Conservation (phyloP, 2,113 vertebrate genomes). For the Phasianus colchicus region DNA sequence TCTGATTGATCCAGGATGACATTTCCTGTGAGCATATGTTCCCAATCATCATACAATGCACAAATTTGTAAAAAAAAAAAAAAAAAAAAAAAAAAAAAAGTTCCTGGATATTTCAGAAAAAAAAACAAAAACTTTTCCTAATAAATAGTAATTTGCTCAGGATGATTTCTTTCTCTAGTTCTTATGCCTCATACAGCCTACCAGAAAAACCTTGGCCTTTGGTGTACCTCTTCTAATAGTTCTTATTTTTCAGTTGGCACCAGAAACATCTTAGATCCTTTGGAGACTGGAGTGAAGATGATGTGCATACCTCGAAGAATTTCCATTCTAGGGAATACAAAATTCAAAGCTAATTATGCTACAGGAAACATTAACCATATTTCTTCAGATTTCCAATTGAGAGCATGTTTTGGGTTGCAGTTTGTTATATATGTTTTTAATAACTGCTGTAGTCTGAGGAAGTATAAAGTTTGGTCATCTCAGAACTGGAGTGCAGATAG, state of each 20-base stretch:
- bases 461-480: background rate
- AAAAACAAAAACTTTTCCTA: background rate
- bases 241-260: background rate
- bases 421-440: background rate
- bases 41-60: conserved; percentile 58
- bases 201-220: background rate
- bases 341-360: background rate
- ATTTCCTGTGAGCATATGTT: conserved; percentile 57
- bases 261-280: background rate
- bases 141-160: conserved; percentile 5
- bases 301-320: background rate
- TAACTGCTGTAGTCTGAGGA: background rate
- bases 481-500: background rate
- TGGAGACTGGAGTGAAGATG: background rate
- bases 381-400: conserved; percentile 4
- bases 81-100: too few relatives aligned
- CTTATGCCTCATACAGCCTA: background rate
- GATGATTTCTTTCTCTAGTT: background rate
- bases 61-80: conserved; percentile 18
- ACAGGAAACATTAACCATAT: background rate
- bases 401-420: background rate
- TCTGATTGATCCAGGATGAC: conserved; percentile 66
- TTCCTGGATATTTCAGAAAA: background rate
- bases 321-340: background rate
- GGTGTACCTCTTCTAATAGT: background rate